Evolutionary conservation across 2,888 invertebrate genomes (phyloP), one percentile per base, ranked within the genome.

Genomic region (Sminthurides aquaticus): DNA sequence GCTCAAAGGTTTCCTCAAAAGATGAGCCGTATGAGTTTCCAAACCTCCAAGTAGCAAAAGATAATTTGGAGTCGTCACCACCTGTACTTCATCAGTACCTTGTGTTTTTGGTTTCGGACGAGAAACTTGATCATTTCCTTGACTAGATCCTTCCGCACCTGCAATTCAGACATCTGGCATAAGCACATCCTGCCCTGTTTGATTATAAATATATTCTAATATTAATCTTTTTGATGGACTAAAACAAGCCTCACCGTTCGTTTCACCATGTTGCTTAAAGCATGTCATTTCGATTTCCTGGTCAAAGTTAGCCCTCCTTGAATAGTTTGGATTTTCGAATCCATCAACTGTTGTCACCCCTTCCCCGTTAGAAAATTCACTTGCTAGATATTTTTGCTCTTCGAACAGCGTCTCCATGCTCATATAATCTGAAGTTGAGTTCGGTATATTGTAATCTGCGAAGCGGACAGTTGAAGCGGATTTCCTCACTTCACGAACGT

Each of bases 11-110:
- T 65, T 68, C 34, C 64, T 70, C 26, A 72, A 62, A 8, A 69
- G 62, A 49, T 65, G 64, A 18, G 57, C 65, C 3, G 65, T 66
- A 29, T 72, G 69, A 34, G 62, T 57, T 52, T 74, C 74, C 15
- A 69, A 55, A 1, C 74, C 74, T 3, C 74, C 74, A 20, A 74
- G 63, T 2, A 74, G 28, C 2, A 74, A 64, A 28, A 74, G 62
- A 62, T 74, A 74, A 55, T 73, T 71, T 27, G 74, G 69, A 11
- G 68, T 69, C 28, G 66, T 62, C 22, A 64, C 57, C 24, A 62
- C 67, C 48, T 65, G 61, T 18, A 65, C 61, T 26, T 57, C 57
- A 2, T 61, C 62, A 11, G 26, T 27, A 24, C 26, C 34, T 52
- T 52, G 11, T 28, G 58, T 63, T 20, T 49, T 57, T 24, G 48